These are phyloP conservation scores for Lasioglossum marginatum DNA, from an alignment of 2,888 invertebrate species.

Conservation along the genomic window DNA sequence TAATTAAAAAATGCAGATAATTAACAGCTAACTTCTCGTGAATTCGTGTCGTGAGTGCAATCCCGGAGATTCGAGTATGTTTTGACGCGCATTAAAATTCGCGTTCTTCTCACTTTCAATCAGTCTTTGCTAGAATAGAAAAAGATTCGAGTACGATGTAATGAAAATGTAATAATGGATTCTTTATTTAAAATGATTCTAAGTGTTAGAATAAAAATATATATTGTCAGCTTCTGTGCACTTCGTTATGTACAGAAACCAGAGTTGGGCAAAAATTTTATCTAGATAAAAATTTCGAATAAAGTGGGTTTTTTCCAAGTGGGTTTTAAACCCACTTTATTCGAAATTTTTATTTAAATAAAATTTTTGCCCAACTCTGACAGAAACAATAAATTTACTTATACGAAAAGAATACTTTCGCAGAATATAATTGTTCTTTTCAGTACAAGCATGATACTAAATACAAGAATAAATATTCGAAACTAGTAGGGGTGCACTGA, in stretches of 20 bases:
- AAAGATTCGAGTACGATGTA: neutral
- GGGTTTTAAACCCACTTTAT: no score
- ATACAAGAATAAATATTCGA: neutral
- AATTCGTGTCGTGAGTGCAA: constrained; percentile 21
- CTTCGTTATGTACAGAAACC: no score
- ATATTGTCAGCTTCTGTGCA: neutral
- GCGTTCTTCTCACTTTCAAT: neutral
- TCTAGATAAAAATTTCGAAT: no score
- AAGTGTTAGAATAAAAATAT: neutral
- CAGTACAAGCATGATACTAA: neutral
- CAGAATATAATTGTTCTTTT: neutral
- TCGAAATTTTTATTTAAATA: no score
- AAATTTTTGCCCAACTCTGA: no score
- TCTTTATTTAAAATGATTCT: neutral
- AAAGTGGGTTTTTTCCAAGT: no score
- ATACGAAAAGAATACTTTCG: no score
- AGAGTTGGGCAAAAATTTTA: no score
- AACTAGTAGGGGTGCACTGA: neutral
- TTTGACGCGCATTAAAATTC: neutral
- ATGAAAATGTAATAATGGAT: neutral
- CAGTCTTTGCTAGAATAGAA: neutral
- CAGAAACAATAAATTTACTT: neutral
- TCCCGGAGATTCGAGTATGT: neutral
- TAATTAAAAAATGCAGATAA: constrained; percentile 55
- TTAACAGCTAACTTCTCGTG: constrained; percentile 27